These are phyloP conservation scores for human DNA, from an alignment of 2,113 vertebrate species.

Conservation along the genomic window GRCh38 chr5:136988501-136989000, in stretches of 20 bases:
- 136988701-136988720: neutral
- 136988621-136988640: constrained; percentile 97
- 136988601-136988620: constrained; percentile 98
- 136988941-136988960: neutral
- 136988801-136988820: neutral
- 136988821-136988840: neutral
- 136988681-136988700: neutral
- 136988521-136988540: constrained; percentile 96
- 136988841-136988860: constrained; percentile 2
- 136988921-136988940: neutral
- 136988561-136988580: constrained; percentile 98
- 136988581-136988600: constrained; percentile 99
- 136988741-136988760: too few relatives aligned
- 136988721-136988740: neutral
- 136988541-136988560: constrained; percentile 97
- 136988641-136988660: constrained; percentile 79
- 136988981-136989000: neutral
- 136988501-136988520: constrained; percentile 95
- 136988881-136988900: neutral
- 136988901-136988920: neutral
- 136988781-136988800: neutral
- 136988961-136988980: neutral
- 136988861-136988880: constrained; percentile 14
- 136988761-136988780: neutral
- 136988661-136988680: neutral